These are phyloP conservation scores for Caenorhabditis zanzibari DNA, from an alignment of 2,888 invertebrate genomes.

Conservation along the genomic window DNA sequence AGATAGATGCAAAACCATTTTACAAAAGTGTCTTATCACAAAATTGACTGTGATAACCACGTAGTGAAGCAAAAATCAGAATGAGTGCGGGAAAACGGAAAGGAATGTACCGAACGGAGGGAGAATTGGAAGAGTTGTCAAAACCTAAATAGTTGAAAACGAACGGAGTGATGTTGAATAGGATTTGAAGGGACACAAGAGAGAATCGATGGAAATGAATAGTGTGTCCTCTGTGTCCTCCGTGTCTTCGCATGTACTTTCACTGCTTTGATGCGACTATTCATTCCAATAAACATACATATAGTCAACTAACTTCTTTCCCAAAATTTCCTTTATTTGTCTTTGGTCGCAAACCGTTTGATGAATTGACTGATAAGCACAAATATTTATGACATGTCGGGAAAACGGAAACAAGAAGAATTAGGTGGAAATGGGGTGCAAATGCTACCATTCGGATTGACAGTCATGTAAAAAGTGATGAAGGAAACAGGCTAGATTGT, in stretches of 20 bases:
- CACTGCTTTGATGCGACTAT: slow-evolving; percentile 36
- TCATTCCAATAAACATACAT: slow-evolving; percentile 29
- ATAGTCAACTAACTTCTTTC: slow-evolving; percentile 39
- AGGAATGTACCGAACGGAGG: slow-evolving; percentile 2
- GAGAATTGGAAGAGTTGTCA: neutral
- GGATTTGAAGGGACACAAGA: neutral
- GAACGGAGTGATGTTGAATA: slow-evolving; percentile 8
- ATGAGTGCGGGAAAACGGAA: slow-evolving; percentile 35
- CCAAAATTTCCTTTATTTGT: slow-evolving; percentile 25
- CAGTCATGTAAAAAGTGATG: slow-evolving; percentile 1
- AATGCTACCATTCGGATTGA: slow-evolving; percentile 21
- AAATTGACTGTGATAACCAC: slow-evolving; percentile 42
- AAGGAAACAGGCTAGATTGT: slow-evolving; percentile 2
- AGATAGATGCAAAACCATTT: slow-evolving; percentile 41
- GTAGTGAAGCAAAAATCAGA: slow-evolving; percentile 25
- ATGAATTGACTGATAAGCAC: slow-evolving; percentile 44
- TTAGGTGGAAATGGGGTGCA: neutral
- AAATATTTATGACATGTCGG: slow-evolving; percentile 53
- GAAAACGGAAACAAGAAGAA: slow-evolving; percentile 20
- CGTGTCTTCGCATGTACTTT: slow-evolving; percentile 41
- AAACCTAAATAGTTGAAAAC: slow-evolving; percentile 1
- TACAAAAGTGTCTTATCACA: slow-evolving; percentile 38
- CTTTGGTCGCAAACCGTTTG: slow-evolving; percentile 40
- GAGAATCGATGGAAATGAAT: slow-evolving; percentile 38
- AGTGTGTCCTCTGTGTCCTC: slow-evolving; percentile 37